Base-by-base conservation (phyloP, 2,797 vertebrate species). In the Esox lucius region DNA sequence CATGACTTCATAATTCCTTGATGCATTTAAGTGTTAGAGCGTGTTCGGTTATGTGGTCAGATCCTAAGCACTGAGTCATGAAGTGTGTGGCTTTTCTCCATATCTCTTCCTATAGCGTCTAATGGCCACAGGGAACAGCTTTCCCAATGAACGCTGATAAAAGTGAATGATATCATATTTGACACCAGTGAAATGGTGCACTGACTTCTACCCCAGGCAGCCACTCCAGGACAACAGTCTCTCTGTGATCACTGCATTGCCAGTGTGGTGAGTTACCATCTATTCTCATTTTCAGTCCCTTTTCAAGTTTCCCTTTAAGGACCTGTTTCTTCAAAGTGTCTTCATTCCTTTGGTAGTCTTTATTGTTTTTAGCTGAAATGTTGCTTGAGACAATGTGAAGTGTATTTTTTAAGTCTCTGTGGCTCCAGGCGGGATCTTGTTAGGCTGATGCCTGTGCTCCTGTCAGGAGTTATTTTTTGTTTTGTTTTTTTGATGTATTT, bases 81-180 rank as follows among this genome's bases (percentile, higher is more conserved):
- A 46, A 39, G 35, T 46, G 6, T 12, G 42, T 46, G 42, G 42
- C 66, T 49, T 46, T 26, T 26, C 51, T 70, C 74, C 67, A 64
- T 46, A 7, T 46, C 72, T 75, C 4, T 68, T 0, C n/a, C 2
- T 11, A 46, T 46, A 46, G 5, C 51, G 85, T 86, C 79, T 88
- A 90, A 91, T 90, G 87, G 88, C 88, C 88, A 90, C 85, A 42
- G 81, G 87, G 80, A 76, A 82, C 86, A 84, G 86, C 70, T 75
- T 82, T 82, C 78, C 84, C 81, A 85, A 89, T 89, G 89, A 87
- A 80, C 82, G 85, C 81, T 78, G 84, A 90, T 92, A 90, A 92
- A 92, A 90, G 84, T 88, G 87, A 90, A 90, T 87, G 89, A 92
- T 90, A 88, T 88, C 87, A 87, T 83, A 89, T 91, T 92, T 91